phyloP scores from a whole-genome alignment of 2,113 vertebrate species.

The Trachemys scripta region DNA sequence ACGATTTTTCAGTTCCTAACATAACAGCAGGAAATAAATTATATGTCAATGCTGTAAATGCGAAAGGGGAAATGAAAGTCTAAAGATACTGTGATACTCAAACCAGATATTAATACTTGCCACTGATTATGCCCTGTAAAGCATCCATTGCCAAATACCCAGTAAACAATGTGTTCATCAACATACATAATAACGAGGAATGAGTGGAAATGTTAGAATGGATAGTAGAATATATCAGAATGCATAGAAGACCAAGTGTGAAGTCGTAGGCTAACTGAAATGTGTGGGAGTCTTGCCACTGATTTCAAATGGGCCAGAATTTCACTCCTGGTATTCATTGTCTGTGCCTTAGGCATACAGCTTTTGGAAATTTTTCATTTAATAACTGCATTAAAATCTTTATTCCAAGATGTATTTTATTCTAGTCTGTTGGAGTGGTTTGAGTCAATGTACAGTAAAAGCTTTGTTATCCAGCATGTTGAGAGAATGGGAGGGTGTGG shows the following conservation, averaged over 20 bases:
- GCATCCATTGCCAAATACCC: not conserved
- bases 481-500: no score
- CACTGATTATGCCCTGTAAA: not conserved
- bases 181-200: not conserved
- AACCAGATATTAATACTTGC: rapidly evolving
- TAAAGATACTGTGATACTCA: rapidly evolving
- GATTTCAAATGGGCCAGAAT: not conserved
- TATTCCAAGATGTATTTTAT: not conserved
- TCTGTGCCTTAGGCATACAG: not conserved
- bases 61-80: not conserved
- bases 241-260: not conserved
- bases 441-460: not conserved
- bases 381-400: not conserved
- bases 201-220: not conserved
- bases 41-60: not conserved
- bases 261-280: not conserved
- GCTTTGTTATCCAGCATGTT: no score
- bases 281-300: not conserved
- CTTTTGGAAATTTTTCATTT: not conserved
- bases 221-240: rapidly evolving
- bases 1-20: not conserved
- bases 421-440: not conserved
- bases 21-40: rapidly evolving
- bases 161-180: not conserved
- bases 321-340: not conserved